These are phyloP conservation scores for Pachyuromys duprasi DNA, from an alignment of 2,797 vertebrate species.

Conservation along the genomic window DNA sequence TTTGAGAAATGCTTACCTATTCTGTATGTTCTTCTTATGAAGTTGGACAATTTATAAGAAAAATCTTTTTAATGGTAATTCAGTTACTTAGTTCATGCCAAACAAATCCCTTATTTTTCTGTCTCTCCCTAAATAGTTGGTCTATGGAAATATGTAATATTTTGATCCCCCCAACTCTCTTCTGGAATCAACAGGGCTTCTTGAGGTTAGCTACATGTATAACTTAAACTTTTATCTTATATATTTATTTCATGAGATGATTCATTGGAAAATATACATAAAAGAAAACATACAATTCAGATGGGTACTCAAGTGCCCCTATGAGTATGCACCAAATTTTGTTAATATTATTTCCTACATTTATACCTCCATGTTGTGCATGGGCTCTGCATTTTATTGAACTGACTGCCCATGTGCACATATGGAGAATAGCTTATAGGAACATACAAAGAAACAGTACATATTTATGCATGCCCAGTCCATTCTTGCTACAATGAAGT, in stretches of 20 bases:
- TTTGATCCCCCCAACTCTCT: not conserved
- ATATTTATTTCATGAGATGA: constrained; percentile 49
- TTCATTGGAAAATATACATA: constrained; percentile 31
- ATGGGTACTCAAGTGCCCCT: not conserved
- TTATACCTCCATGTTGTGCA: not conserved
- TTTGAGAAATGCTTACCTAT: constrained; percentile 32
- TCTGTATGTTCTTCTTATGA: not conserved
- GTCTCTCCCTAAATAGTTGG: not conserved
- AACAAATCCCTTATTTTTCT: constrained; percentile 44
- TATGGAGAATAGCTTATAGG: not conserved
- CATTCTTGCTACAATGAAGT: constrained; percentile 22
- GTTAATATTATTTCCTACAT: not conserved
- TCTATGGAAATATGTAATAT: not conserved
- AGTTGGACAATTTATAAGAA: not conserved
- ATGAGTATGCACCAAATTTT: not conserved
- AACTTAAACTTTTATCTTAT: constrained; percentile 65
- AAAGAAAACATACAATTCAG: constrained; percentile 38
- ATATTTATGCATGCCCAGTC: not conserved
- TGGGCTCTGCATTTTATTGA: not conserved
- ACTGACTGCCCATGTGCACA: not conserved
- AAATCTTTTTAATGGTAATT: not conserved
- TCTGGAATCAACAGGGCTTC: not conserved
- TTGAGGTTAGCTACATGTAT: constrained; percentile 11
- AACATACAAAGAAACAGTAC: not conserved
- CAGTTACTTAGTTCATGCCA: not conserved